Evolutionary conservation across 2,113 vertebrate genomes (phyloP), one percentile per base, ranked within the genome.

Genomic region (Rousettus leschenaultii): DNA sequence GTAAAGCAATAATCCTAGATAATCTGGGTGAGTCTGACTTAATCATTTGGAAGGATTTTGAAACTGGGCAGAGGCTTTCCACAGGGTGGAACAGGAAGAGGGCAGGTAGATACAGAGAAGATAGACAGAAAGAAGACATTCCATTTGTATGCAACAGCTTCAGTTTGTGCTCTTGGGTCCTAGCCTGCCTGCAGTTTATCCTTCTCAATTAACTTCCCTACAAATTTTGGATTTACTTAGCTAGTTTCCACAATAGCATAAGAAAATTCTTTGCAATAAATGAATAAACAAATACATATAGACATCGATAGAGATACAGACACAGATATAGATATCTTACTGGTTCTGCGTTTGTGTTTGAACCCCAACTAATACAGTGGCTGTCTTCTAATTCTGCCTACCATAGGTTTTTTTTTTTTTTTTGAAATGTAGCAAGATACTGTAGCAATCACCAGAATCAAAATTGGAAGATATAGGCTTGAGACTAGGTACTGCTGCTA

Each of bases 11-110:
- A 14, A 79, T 59, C 24, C 14, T 53, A 38, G 22, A 78, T 96
- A 70, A 89, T 91, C 48, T 93, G 45, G 43, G 5, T 86, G 12
- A 70, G 45, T 78, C 63, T 73, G 38, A 86, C 19, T 87, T 63
- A 86, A 51, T 48, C 24, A 89, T 63, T 48, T 66, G 28, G 8
- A 83, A 92, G 30, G 74, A 66, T 28, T 48, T 94, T 30, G 21
- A 85, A 95, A 82, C 2, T 33, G 13, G 48, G 28, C 9, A 21
- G 40, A 88, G 19, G 33, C 22, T 79, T 95, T 63, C 14, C 22
- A 48, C 15, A n/a, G 9, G 1, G 4, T 3, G 5, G 6, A 3
- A n/a, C 21, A 33, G 84, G 79, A 22, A 89, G 68, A 89, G 33
- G 65, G 10, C 12, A 84, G 48, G 75, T 0, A 28, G 3, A 57